Evolutionary conservation across 2,888 invertebrate genomes (phyloP), one percentile per base, ranked within the genome.

Genomic region (Anaspis maculata): DNA sequence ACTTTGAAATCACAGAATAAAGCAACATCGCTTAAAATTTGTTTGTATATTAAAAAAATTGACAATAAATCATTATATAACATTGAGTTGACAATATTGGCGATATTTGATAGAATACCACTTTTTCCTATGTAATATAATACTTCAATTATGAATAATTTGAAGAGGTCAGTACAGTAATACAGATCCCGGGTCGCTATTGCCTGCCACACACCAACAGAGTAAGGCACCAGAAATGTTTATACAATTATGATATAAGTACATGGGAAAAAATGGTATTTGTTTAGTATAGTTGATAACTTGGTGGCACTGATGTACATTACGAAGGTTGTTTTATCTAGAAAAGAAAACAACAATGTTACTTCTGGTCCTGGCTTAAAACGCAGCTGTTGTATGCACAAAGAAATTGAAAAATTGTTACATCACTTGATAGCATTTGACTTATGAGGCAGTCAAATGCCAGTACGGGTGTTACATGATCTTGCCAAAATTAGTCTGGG

Each of bases 31-130:
- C 11, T 49, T 48, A 58, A 59, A 61, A 56, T 61, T 64, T 59
- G 52, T 59, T 56, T 62, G 61, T 63, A 62, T 64, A 62, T 63
- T 63, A 61, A 64, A 64, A 62, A 64, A 65, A 65, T 64, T 64
- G 64, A 64, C 64, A 61, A 62, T 63, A 62, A 64, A 63, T 59
- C 62, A 64, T 62, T 42, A 45, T 56, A 58, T 61, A 61, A 61
- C 59, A 61, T 58, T 57, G 57, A 60, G 54, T 60, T 49, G 56
- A 57, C 56, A 52, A 53, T 54, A 49, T 62, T 62, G 62, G 61
- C 63, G 57, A 59, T 51, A 55, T 45, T 42, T 53, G 52, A 52
- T 56, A 56, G 52, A 60, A 59, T 60, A 61, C 56, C 62, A 61
- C 63, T 64, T 62, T 62, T 62, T 61, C 62, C 62, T 46, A 61